These are phyloP conservation scores for Halichoeres trimaculatus DNA, from an alignment of 2,113 vertebrate genomes.

Conservation along the genomic window DNA sequence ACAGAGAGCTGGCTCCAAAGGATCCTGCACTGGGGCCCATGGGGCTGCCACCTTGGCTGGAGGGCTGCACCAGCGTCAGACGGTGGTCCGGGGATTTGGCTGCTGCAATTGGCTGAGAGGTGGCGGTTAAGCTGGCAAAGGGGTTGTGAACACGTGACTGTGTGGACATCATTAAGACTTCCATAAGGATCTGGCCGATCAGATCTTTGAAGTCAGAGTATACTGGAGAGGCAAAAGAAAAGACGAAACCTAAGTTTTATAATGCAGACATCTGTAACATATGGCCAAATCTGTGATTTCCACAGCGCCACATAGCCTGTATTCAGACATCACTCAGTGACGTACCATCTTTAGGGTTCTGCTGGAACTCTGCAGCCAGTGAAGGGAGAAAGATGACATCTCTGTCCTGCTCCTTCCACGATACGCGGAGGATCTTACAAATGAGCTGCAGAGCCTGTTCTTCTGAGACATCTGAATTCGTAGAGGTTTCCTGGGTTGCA, in stretches of 20 bases:
- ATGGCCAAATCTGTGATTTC: background rate
- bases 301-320: background rate
- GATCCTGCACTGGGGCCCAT: constrained; percentile 91
- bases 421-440: constrained; percentile 98
- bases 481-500: constrained; percentile 86
- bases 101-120: constrained; percentile 93
- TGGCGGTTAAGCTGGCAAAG: constrained; percentile 96
- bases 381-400: constrained; percentile 96
- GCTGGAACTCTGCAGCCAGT: constrained; percentile 93
- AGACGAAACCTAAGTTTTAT: background rate
- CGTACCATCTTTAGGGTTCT: constrained; percentile 93
- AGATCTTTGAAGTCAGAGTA: constrained; percentile 98
- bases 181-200: constrained; percentile 98
- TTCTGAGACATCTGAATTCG: constrained; percentile 93
- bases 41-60: constrained; percentile 91
- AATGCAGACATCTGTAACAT: background rate
- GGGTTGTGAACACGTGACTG: constrained; percentile 94
- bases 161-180: constrained; percentile 98
- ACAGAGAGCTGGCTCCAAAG: constrained; percentile 93
- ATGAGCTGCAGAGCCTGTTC: constrained; percentile 97
- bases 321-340: background rate
- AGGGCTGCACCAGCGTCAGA: constrained; percentile 87
- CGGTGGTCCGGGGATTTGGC: constrained; percentile 92
- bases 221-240: constrained; percentile 78
- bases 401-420: constrained; percentile 97